phyloP scores from a whole-genome alignment of 37 sponge, comb jelly and placozoan species.

The Beroe ovata region DNA sequence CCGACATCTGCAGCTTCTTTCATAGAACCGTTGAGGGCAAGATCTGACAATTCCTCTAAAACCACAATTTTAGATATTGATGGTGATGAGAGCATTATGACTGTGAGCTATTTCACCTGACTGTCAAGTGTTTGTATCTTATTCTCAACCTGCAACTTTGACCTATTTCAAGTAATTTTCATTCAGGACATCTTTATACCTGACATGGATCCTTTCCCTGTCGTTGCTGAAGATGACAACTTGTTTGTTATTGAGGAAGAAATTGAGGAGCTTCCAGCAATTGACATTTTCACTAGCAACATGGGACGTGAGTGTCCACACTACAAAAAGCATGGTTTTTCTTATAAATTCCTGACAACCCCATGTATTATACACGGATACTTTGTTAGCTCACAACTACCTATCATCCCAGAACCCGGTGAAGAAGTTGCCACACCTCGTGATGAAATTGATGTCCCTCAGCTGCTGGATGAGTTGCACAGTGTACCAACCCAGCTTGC shows the following conservation, averaged over 20 bases:
- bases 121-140: too few relatives aligned
- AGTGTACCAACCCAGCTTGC: conserved; percentile 60
- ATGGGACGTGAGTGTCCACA: conserved; percentile 62
- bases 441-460: conserved; percentile 12
- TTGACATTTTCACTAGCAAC: not conserved
- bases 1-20: not conserved
- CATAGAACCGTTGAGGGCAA: not conserved
- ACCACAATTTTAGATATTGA: not conserved
- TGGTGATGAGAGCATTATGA: not conserved
- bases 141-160: not conserved
- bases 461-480: conserved; percentile 15
- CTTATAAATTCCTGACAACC: not conserved
- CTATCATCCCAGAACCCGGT: not conserved
- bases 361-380: not conserved
- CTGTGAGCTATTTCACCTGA: too few relatives aligned
- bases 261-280: not conserved
- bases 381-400: not conserved
- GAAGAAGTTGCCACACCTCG: not conserved
- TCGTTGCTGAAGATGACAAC: conserved; percentile 4
- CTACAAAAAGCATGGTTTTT: too few relatives aligned
- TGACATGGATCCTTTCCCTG: conserved; percentile 19
- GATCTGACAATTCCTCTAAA: not conserved
- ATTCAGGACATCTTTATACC: conserved; percentile 20
- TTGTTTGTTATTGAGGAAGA: conserved; percentile 64
- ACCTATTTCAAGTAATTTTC: not conserved